These are phyloP conservation scores for Dryoscopus gambensis DNA, from an alignment of 2,113 vertebrate species.

Conservation along the genomic window DNA sequence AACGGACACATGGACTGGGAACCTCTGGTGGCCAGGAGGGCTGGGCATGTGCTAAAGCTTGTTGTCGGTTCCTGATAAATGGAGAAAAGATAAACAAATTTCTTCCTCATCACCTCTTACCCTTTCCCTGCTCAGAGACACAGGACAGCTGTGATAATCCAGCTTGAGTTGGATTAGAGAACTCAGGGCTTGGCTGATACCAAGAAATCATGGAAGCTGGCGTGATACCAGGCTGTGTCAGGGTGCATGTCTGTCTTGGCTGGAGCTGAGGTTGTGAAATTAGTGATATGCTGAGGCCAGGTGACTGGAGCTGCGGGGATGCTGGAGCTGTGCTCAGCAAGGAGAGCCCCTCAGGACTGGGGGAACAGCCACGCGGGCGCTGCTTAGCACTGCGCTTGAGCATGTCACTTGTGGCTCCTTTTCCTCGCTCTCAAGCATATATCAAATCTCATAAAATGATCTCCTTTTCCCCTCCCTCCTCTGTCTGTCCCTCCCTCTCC, in stretches of 20 bases:
- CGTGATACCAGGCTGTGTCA: neutral
- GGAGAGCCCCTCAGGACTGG: neutral
- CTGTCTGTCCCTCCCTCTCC: neutral
- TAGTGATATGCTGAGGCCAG: accelerated
- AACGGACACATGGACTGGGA: accelerated
- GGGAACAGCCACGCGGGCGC: neutral
- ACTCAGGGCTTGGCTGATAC: neutral
- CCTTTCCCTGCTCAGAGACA: neutral
- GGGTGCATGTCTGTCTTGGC: neutral
- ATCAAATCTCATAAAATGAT: neutral
- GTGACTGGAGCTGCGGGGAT: neutral
- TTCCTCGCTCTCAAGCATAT: neutral
- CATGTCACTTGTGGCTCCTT: accelerated
- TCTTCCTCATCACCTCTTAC: neutral
- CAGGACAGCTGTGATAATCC: neutral
- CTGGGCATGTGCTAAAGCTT: neutral
- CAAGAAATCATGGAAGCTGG: neutral
- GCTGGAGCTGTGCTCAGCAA: neutral
- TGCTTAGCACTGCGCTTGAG: accelerated
- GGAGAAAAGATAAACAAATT: neutral
- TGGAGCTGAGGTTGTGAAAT: neutral
- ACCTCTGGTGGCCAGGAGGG: neutral
- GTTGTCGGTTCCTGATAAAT: neutral
- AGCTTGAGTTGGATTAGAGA: neutral
- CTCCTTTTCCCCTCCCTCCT: neutral